These are phyloP conservation scores for Phrynosoma blainvillii DNA, from an alignment of 2,113 vertebrate genomes.

Conservation along the genomic window DNA sequence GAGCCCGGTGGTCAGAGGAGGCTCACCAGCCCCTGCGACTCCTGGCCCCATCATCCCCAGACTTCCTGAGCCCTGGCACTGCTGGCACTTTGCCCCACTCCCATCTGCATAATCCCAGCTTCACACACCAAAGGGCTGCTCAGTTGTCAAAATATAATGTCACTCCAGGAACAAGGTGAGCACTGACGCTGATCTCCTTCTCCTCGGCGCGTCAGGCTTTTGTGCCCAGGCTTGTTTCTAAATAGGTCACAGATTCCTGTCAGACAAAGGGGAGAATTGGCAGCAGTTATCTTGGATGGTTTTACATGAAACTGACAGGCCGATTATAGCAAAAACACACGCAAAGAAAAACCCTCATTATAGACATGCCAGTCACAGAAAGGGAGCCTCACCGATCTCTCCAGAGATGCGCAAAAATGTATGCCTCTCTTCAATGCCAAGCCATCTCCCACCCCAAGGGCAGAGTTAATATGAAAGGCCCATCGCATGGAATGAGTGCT, in stretches of 20 bases:
- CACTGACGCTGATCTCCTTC: fast-evolving
- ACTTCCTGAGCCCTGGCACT: fast-evolving
- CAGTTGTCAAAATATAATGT: not conserved
- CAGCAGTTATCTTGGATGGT: not conserved
- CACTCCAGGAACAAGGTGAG: not conserved
- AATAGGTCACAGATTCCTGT: conserved; percentile 20
- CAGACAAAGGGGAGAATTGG: conserved; percentile 8
- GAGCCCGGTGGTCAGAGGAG: fast-evolving
- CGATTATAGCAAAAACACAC: not conserved
- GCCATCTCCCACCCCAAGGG: too few relatives aligned
- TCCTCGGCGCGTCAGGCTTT: fast-evolving
- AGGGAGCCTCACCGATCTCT: not conserved
- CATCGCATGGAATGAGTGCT: too few relatives aligned
- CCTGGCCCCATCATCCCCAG: fast-evolving
- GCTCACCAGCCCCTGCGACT: fast-evolving
- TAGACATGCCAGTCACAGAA: fast-evolving
- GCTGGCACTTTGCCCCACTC: fast-evolving
- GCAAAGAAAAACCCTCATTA: not conserved
- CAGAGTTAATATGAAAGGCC: too few relatives aligned
- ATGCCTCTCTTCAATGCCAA: too few relatives aligned
- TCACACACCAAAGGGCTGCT: fast-evolving
- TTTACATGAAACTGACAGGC: conserved; percentile 20
- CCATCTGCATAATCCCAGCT: not conserved
- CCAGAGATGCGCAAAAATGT: too few relatives aligned
- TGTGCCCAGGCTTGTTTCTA: not conserved